Evolutionary conservation across 2,113 vertebrate genomes (phyloP).

Genomic region (Nicator chloris): DNA sequence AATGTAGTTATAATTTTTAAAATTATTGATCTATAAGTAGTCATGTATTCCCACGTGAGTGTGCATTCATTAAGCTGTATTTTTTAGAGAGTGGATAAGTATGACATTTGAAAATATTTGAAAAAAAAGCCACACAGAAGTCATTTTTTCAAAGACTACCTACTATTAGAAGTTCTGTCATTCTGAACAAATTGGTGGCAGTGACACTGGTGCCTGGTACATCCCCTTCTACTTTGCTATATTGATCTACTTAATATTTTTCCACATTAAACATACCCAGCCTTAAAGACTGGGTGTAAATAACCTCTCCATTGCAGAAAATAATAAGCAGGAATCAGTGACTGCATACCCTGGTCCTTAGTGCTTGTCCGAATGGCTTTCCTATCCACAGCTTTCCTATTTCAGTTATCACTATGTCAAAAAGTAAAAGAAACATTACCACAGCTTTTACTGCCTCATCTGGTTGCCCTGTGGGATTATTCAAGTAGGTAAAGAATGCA

Average conservation of each 20-base stretch:
- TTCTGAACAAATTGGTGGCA: not conserved
- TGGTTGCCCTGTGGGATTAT: not conserved
- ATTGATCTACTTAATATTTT: not conserved
- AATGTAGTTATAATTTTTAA: not conserved
- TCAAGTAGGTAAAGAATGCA: not conserved
- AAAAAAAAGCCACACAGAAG: not conserved
- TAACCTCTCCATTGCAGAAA: not conserved
- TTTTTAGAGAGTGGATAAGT: not conserved
- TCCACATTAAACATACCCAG: not conserved
- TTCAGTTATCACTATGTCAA: not conserved
- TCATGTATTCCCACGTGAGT: rapidly evolving
- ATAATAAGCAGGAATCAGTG: not conserved
- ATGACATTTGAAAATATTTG: not conserved
- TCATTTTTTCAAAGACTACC: not conserved
- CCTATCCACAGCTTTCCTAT: not conserved
- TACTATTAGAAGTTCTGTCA: not conserved
- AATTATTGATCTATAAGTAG: not conserved
- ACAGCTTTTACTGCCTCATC: not conserved
- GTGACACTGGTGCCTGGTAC: not conserved
- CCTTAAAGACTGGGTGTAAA: not conserved
- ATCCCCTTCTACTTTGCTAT: not conserved
- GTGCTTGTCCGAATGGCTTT: not conserved
- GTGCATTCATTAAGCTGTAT: not conserved
- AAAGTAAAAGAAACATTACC: not conserved
- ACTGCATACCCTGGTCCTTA: not conserved